Evolutionary conservation across 1,140 invertebrate genomes (phyloP).

Genomic region (Aphaenogaster ashmeadi): DNA sequence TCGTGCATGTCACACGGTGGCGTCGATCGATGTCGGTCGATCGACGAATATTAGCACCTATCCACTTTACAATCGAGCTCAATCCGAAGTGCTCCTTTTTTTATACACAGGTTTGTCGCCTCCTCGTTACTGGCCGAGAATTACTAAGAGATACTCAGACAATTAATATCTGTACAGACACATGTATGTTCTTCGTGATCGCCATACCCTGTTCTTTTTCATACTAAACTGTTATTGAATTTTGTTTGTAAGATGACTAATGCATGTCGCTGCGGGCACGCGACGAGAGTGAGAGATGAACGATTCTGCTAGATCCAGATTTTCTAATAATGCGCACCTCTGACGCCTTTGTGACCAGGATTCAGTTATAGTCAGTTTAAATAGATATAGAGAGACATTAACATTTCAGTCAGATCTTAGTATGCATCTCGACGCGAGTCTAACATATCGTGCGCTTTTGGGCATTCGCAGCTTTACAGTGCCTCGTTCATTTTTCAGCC

Average conservation of each 20-base stretch:
- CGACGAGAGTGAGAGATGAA: slow-evolving; percentile 71
- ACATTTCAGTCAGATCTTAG: slow-evolving; percentile 76
- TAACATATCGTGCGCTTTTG: slow-evolving; percentile 66
- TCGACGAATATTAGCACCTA: slow-evolving; percentile 1
- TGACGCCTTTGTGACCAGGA: slow-evolving; percentile 50
- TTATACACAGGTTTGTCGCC: background rate
- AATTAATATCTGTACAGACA: slow-evolving; percentile 40
- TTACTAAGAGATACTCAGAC: slow-evolving; percentile 14
- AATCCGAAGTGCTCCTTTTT: background rate
- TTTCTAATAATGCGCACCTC: slow-evolving; percentile 68
- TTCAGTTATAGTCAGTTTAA: slow-evolving; percentile 32
- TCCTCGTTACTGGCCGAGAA: background rate
- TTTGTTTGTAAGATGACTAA: slow-evolving; percentile 51
- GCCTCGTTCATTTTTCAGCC: slow-evolving; percentile 87
- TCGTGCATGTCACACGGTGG: slow-evolving; percentile 20
- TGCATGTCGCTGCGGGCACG: slow-evolving; percentile 49
- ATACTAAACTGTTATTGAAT: slow-evolving; percentile 48
- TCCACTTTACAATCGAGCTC: background rate
- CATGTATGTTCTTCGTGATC: slow-evolving; percentile 2
- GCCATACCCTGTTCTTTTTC: slow-evolving; percentile 21
- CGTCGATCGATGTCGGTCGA: background rate
- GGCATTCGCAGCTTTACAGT: background rate
- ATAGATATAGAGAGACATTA: slow-evolving; percentile 59
- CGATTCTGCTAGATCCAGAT: slow-evolving; percentile 42
- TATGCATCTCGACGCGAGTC: slow-evolving; percentile 67